Evolutionary conservation across 1,140 invertebrate species (phyloP).

Genomic region (Drosophila prosaltans): DNA sequence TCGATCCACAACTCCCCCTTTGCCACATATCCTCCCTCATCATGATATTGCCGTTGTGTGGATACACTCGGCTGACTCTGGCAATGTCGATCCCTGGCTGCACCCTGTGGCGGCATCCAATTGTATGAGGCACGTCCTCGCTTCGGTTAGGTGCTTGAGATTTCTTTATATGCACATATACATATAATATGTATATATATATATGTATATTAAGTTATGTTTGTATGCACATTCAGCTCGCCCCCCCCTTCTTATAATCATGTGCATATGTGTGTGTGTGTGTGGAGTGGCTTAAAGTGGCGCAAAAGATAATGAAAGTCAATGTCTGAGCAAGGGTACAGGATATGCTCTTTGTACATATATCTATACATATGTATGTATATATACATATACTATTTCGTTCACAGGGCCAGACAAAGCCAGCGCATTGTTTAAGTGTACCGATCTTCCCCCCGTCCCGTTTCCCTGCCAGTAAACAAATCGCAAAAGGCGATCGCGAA

Average conservation of each 20-base stretch:
- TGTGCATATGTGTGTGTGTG: not conserved
- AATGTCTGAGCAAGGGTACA: slow-evolving; percentile 76
- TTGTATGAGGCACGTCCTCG: slow-evolving; percentile 75
- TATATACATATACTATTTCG: slow-evolving; percentile 14
- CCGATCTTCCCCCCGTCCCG: not conserved
- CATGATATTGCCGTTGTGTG: slow-evolving; percentile 37
- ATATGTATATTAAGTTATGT: too few relatives aligned
- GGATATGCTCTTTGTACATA: slow-evolving; percentile 59
- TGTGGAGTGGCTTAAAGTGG: slow-evolving; percentile 65
- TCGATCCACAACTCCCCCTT: slow-evolving; percentile 38
- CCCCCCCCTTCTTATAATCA: not conserved
- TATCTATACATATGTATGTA: slow-evolving; percentile 15
- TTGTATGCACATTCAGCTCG: slow-evolving; percentile 17
- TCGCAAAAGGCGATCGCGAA: slow-evolving; percentile 13
- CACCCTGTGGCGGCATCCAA: slow-evolving; percentile 75
- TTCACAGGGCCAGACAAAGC: slow-evolving; percentile 51
- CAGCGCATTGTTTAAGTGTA: slow-evolving; percentile 58
- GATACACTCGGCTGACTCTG: slow-evolving; percentile 76
- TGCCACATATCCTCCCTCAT: slow-evolving; percentile 5
- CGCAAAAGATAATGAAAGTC: slow-evolving; percentile 78
- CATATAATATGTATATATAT: slow-evolving; percentile 9
- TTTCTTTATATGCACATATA: slow-evolving; percentile 28
- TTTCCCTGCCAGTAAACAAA: slow-evolving; percentile 14
- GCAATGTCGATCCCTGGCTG: slow-evolving; percentile 38
- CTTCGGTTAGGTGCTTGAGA: slow-evolving; percentile 54